These are phyloP conservation scores for Lepidocolaptes lacrymiger DNA, from an alignment of 2,797 vertebrate genomes.

Conservation along the genomic window DNA sequence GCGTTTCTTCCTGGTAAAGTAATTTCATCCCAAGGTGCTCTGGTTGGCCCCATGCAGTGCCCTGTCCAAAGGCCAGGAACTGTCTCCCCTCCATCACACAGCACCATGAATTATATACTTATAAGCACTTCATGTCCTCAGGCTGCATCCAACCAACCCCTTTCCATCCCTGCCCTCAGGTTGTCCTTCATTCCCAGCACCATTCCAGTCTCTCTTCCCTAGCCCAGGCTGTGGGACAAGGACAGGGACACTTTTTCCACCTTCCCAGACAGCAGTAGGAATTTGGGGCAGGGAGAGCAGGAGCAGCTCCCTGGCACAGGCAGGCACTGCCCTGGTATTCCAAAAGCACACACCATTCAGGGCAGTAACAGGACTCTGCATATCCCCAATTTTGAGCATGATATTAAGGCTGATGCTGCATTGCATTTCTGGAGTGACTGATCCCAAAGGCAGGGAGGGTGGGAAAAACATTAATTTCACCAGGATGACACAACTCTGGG, in stretches of 20 bases:
- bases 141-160: neutral
- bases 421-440: neutral
- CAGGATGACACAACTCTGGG: accelerated
- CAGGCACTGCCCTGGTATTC: accelerated
- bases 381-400: neutral
- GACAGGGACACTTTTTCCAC: neutral
- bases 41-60: neutral
- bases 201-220: accelerated
- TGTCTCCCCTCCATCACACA: neutral
- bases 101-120: neutral
- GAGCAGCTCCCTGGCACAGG: neutral
- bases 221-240: neutral
- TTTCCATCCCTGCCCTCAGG: neutral
- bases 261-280: neutral
- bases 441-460: neutral
- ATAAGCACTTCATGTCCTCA: neutral
- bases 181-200: neutral
- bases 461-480: neutral
- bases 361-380: neutral
- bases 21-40: accelerated
- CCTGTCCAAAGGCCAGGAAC: neutral
- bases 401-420: neutral
- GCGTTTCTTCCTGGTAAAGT: neutral
- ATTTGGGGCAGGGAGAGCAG: neutral
- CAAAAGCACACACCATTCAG: neutral